These are phyloP conservation scores for Xylota sylvarum DNA, from an alignment of 2,888 invertebrate genomes.

Conservation along the genomic window DNA sequence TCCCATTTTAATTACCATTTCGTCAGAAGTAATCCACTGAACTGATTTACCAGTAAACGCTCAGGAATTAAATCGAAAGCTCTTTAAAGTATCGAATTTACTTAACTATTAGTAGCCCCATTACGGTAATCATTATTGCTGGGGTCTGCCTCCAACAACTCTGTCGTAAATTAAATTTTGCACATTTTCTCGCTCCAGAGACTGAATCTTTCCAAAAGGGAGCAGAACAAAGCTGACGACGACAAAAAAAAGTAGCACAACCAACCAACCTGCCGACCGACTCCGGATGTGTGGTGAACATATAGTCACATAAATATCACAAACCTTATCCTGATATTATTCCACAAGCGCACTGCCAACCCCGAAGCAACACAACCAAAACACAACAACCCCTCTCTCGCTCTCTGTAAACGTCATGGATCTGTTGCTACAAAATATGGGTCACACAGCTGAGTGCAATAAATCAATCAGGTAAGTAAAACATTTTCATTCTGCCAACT, in stretches of 20 bases:
- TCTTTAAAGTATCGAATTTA: constrained; percentile 44
- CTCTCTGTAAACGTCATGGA: constrained; percentile 34
- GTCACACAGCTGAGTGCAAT: constrained; percentile 76
- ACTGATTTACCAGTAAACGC: constrained; percentile 14
- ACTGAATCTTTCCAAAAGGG: constrained; percentile 42
- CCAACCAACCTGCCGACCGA: constrained; percentile 44
- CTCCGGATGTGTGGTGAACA: constrained; percentile 49
- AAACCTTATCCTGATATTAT: constrained; percentile 69
- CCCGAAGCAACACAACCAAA: constrained; percentile 3
- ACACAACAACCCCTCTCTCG: constrained; percentile 34
- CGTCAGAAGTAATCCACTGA: constrained; percentile 7
- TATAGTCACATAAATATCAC: constrained; percentile 65
- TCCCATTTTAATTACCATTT: constrained; percentile 8
- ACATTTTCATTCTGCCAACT: constrained; percentile 75
- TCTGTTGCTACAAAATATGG: constrained; percentile 74
- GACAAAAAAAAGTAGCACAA: constrained; percentile 5
- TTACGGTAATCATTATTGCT: constrained; percentile 50
- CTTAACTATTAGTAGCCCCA: constrained; percentile 48
- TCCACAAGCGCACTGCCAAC: constrained; percentile 22
- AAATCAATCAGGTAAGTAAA: constrained; percentile 77
- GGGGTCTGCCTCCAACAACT: constrained; percentile 53
- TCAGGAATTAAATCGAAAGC: constrained; percentile 34
- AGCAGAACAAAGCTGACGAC: constrained; percentile 14
- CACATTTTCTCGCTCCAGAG: constrained; percentile 56
- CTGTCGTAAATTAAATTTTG: constrained; percentile 64